Evolutionary conservation across 2,888 invertebrate species (phyloP), one percentile per base, ranked within the genome.

Genomic region (Mesorhabditis spiculigera): DNA sequence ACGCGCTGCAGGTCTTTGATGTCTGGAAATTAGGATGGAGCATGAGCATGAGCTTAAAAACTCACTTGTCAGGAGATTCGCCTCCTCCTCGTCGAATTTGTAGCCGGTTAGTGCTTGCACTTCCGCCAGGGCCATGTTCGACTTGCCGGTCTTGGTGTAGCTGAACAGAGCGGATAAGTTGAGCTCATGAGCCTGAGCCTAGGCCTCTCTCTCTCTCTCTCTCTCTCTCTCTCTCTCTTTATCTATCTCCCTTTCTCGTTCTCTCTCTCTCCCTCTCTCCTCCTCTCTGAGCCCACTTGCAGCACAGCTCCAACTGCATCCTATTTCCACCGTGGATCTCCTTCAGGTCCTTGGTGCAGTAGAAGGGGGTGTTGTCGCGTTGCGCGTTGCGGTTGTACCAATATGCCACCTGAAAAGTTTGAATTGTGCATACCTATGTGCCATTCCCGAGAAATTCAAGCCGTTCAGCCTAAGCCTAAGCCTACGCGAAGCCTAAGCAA

Each of bases 351-450:
- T 80, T 76, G 10, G 78, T 71, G 75, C 86, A 86, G 68, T 72
- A 81, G 78, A 86, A 86, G 13, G 86, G 82, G 65, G 79, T 73
- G 65, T 81, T 80, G 69, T 82, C 82, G 13, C 78, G 73, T 45
- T 77, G 69, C 3, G 77, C 71, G 50, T 93, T 93, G 72, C 93
- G 90, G 86, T 92, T 92, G 84, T 93, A 94, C 65, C 90, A 90
- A 78, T 93, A 93, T 0, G 91, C 90, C 41, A 95, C 90, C 71
- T 74, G 41, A 41, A 81, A 42, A 16, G 28, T 6, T 61, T 67
- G n/a, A 50, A 50, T 50, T 50, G n/a, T 13, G n/a, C n/a, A 50
- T 13, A 13, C 1, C n/a, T n/a, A 28, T 28, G 28, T 28, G 28
- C 3, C 28, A 28, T 28, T 28, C 28, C 28, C 28, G 28, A 28